Percentiles rank a stretch among this genome's conserved stretches.
Conservation (phyloP, 2,888 invertebrate species). For the Andrena fulva region DNA sequence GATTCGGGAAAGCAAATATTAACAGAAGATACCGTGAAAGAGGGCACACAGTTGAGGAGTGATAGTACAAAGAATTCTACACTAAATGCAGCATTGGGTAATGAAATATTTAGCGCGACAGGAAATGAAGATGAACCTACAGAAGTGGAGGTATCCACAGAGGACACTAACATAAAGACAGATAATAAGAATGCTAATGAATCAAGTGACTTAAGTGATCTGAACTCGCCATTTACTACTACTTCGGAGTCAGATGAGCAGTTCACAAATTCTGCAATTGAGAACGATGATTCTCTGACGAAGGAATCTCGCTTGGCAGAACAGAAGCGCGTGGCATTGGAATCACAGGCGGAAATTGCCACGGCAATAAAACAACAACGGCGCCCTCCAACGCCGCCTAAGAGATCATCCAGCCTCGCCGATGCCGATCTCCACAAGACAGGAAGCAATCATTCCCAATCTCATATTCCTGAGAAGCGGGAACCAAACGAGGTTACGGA, state of each 20-base stretch:
- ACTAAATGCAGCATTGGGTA: neutral
- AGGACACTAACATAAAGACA: neutral
- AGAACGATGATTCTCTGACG: neutral
- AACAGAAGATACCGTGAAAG: neutral
- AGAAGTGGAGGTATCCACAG: neutral
- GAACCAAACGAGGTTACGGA: neutral
- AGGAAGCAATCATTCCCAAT: neutral
- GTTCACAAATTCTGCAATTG: neutral
- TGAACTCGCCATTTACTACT: neutral
- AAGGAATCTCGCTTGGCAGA: neutral
- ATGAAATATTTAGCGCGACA: neutral
- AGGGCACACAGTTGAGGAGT: neutral
- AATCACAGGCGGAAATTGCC: neutral
- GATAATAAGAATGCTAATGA: neutral
- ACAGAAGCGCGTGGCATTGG: neutral
- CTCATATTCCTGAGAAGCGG: constrained; percentile 3
- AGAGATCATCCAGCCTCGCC: constrained; percentile 38
- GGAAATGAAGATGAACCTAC: neutral
- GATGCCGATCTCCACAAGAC: constrained; percentile 24
- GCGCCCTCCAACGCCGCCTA: constrained; percentile 37
- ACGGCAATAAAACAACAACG: neutral
- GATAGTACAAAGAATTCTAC: neutral
- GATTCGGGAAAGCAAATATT: neutral
- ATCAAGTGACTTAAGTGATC: neutral
- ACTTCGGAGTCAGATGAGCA: neutral